Conservation (phyloP, 2,888 invertebrate species). For the Gastracanthus pulcherrimus region DNA sequence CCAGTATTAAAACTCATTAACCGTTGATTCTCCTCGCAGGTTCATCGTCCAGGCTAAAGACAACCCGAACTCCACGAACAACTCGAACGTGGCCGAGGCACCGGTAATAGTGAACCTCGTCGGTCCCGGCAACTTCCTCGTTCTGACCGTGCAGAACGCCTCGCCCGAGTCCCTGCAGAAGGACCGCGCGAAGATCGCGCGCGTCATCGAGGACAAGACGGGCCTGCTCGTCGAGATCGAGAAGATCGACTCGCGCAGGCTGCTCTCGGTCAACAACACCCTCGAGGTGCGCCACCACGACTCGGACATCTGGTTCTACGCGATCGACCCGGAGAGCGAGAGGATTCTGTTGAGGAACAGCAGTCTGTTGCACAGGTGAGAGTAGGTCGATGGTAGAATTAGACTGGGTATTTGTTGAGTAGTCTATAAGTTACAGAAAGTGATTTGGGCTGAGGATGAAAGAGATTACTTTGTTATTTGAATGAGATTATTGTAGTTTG, state of each 20-base stretch:
- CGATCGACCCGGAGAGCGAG: constrained; percentile 88
- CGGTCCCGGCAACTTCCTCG: constrained; percentile 86
- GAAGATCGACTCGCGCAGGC: constrained; percentile 88
- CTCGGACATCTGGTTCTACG: constrained; percentile 93
- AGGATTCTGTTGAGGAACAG: constrained; percentile 86
- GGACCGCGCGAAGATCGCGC: constrained; percentile 80
- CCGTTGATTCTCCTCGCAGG: constrained; percentile 10
- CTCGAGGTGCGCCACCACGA: constrained; percentile 84
- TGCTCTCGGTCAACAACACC: constrained; percentile 86
- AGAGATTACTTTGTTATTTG: too few species aligned
- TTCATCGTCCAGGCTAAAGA: constrained; percentile 81
- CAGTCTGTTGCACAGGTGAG: constrained; percentile 83
- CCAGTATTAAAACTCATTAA: not conserved
- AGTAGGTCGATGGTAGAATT: not conserved
- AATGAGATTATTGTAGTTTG: too few species aligned
- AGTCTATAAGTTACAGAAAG: too few species aligned
- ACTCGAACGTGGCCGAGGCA: constrained; percentile 82
- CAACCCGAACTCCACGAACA: constrained; percentile 83
- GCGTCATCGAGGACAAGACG: constrained; percentile 85
- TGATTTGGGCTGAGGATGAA: too few species aligned
- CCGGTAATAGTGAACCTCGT: constrained; percentile 89
- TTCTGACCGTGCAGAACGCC: constrained; percentile 87
- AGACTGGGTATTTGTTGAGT: too few species aligned
- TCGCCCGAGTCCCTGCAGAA: constrained; percentile 84
- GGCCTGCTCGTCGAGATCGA: constrained; percentile 90